Conservation (phyloP, 2,888 invertebrate species). For the Yponomeuta evonymella region DNA sequence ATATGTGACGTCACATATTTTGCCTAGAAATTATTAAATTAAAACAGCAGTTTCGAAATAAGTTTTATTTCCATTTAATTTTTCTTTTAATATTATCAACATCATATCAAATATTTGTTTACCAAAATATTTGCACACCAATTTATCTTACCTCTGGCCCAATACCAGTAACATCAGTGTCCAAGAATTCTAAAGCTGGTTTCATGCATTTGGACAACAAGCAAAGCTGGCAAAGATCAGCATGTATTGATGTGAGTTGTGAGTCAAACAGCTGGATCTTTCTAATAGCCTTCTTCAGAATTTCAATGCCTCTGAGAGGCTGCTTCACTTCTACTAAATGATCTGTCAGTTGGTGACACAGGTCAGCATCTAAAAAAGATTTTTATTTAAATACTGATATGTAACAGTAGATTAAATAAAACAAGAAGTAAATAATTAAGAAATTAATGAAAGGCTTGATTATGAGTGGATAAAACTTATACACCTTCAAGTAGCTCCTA, state of each 20-base stretch:
- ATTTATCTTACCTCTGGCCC: constrained; percentile 81
- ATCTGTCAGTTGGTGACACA: constrained; percentile 89
- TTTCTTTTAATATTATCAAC: too few species aligned
- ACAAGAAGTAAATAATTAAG: neutral
- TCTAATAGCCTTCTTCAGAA: constrained; percentile 88
- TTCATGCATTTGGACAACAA: constrained; percentile 93
- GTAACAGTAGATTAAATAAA: neutral
- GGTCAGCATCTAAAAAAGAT: constrained; percentile 83
- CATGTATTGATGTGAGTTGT: constrained; percentile 95
- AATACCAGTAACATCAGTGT: constrained; percentile 94
- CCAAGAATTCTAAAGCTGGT: constrained; percentile 90
- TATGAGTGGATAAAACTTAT: too few species aligned
- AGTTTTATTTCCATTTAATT: too few species aligned
- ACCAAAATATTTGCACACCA: neutral
- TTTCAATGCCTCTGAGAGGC: constrained; percentile 88
- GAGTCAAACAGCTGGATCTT: constrained; percentile 92
- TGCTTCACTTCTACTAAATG: constrained; percentile 86
- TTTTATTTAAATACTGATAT: constrained; percentile 6
- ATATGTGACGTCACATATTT: too few species aligned
- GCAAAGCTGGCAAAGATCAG: constrained; percentile 94
- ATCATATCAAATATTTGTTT: neutral
- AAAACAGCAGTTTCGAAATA: too few species aligned
- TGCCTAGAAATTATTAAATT: too few species aligned
- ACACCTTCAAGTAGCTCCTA: too few species aligned
- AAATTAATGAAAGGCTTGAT: too few species aligned